These are phyloP conservation scores for Crotalus helleri DNA, from an alignment of 2,113 vertebrate species.

Conservation along the genomic window DNA sequence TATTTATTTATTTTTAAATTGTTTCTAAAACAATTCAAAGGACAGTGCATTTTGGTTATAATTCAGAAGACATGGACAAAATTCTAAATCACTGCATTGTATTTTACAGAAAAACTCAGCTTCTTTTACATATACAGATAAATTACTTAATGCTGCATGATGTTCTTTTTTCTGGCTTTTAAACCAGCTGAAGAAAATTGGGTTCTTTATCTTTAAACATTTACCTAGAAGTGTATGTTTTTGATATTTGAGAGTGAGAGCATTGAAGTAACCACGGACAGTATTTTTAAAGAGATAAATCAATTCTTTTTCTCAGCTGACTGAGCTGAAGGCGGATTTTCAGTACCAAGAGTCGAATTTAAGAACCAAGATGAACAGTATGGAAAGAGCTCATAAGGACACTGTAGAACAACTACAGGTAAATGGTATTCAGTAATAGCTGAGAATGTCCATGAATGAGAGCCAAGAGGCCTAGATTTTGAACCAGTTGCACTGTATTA, in stretches of 20 bases:
- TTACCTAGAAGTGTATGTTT: background rate
- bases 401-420: slow-evolving; percentile 96
- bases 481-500: background rate
- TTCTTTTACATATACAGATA: background rate
- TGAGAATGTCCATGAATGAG: background rate
- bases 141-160: background rate
- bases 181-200: background rate
- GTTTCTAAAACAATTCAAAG: background rate
- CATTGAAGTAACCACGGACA: background rate
- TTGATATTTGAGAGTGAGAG: background rate
- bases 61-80: background rate
- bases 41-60: background rate
- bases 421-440: slow-evolving; percentile 11
- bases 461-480: background rate
- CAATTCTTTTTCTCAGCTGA: slow-evolving; percentile 75
- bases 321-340: slow-evolving; percentile 96
- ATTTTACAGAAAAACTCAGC: background rate
- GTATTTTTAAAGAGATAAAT: background rate
- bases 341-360: slow-evolving; percentile 98
- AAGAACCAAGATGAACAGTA: slow-evolving; percentile 98
- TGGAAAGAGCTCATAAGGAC: slow-evolving; percentile 98
- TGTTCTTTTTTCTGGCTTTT: background rate
- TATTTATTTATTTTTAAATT: background rate
- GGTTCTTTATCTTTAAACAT: background rate
- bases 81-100: background rate